These are phyloP conservation scores for Argyrosomus regius DNA, from an alignment of 2,797 vertebrate genomes.

Conservation along the genomic window DNA sequence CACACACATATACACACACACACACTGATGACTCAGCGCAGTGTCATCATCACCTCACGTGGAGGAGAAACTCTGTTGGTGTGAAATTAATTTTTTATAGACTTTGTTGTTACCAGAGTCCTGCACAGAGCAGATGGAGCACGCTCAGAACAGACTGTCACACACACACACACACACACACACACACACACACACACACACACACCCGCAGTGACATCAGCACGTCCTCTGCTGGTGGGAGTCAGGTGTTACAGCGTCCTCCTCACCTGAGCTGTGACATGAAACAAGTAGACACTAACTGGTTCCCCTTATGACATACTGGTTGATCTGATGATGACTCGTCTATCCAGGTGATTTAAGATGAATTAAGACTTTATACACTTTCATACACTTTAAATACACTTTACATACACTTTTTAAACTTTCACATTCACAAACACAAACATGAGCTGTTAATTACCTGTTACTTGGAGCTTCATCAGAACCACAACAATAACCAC, in stretches of 20 bases:
- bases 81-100: slow-evolving; percentile 64
- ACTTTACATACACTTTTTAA: too few relatives aligned
- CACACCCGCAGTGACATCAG: slow-evolving; percentile 38
- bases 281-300: too few relatives aligned
- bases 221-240: slow-evolving; percentile 52
- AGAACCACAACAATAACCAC: too few relatives aligned
- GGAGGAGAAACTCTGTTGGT: slow-evolving; percentile 71
- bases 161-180: slow-evolving; percentile 3
- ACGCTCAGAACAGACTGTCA: slow-evolving; percentile 31
- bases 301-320: background rate
- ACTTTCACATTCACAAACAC: too few relatives aligned
- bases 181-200: slow-evolving; percentile 6
- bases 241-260: slow-evolving; percentile 20
- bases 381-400: too few relatives aligned
- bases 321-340: background rate
- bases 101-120: slow-evolving; percentile 44
- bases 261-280: slow-evolving; percentile 19
- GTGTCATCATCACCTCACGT: slow-evolving; percentile 73
- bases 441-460: too few relatives aligned
- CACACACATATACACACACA: slow-evolving; percentile 48
- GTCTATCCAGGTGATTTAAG: too few relatives aligned
- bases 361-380: too few relatives aligned
- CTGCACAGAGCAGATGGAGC: slow-evolving; percentile 55
- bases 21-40: slow-evolving; percentile 63
- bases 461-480: too few relatives aligned